Evolutionary conservation across 1,140 invertebrate species (phyloP).

Genomic region (Agrilus planipennis): DNA sequence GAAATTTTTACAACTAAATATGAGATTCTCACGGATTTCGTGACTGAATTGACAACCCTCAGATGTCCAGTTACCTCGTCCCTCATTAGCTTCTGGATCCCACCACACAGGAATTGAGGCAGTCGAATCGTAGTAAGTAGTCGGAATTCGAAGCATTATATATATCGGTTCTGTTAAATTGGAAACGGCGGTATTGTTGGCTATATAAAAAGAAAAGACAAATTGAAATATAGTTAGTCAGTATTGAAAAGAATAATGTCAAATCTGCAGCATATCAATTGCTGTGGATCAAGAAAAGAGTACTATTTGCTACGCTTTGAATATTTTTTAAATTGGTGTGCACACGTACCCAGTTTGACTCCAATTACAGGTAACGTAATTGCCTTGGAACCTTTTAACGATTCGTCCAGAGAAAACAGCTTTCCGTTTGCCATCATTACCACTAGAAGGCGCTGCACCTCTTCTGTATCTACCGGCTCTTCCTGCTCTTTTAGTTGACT

Average conservation of each 20-base stretch:
- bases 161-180: constrained; percentile 56
- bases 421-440: constrained; percentile 56
- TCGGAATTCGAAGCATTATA: constrained; percentile 46
- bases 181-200: constrained; percentile 38
- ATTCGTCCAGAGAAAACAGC: constrained; percentile 45
- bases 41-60: constrained; percentile 53
- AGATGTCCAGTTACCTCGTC: constrained; percentile 53
- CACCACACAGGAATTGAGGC: constrained; percentile 53
- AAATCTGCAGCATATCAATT: too few relatives aligned
- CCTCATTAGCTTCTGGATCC: constrained; percentile 46
- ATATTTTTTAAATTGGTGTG: too few relatives aligned
- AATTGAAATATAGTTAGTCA: constrained; percentile 4
- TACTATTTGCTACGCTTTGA: too few relatives aligned
- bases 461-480: constrained; percentile 19
- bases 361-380: constrained; percentile 53
- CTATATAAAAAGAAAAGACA: constrained; percentile 17
- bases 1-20: constrained; percentile 65
- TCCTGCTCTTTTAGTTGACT: constrained; percentile 37
- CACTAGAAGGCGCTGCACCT: constrained; percentile 49
- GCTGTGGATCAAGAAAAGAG: too few relatives aligned
- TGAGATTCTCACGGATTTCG: constrained; percentile 50
- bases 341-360: constrained; percentile 45
- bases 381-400: constrained; percentile 30
- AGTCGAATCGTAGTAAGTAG: constrained; percentile 32
- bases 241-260: too few relatives aligned